Base-by-base conservation (phyloP, 2,113 vertebrate genomes). In the Empidonax alnorum region DNA sequence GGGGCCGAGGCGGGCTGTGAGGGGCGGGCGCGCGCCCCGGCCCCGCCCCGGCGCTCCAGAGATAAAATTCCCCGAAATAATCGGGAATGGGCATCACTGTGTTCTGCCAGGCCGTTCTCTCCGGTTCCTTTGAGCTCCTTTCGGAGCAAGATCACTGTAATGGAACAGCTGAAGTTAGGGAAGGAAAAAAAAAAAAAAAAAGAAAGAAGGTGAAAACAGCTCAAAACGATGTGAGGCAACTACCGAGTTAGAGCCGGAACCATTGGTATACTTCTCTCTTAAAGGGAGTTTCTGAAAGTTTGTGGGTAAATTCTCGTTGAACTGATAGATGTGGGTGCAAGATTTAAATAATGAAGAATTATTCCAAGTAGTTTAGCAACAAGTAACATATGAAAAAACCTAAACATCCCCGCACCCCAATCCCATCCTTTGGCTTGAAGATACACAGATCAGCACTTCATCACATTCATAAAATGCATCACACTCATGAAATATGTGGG, bases 1-100 rank as follows among this genome's bases (percentile, higher is more conserved):
- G 56, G 50, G 61, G 24, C 52, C 4, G 2, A 7, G 44, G 33
- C 5, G 4, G 10, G 35, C 10, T 14, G 21, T 5, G 44, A 74
- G 61, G 77, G 72, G 68, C 41, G 14, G 58, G 35, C 2, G 41
- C 12, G 21, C 3, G 30, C 4, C 13, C 7, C 7, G 23, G 14
- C 30, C 23, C 42, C 42, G 25, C 49, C 47, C n/a, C 17, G 9
- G 21, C 35, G 11, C 49, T 18, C 31, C 14, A 21, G 12, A 42
- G 59, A 59, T 59, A 6, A 0, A 27, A 14, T 3, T 5, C 10
- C 8, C 6, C 2, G 7, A 2, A 1, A 14, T 27, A 15, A 17
- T 0, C 9, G 13, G n/a, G 15, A 0, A 0, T 7, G 30, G 1
- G 0, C 7, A 3, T 0, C 6, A 1, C 1, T 3, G 0, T 3